Base-by-base conservation (phyloP, 2,888 invertebrate species). In the Dynastes hyllus region DNA sequence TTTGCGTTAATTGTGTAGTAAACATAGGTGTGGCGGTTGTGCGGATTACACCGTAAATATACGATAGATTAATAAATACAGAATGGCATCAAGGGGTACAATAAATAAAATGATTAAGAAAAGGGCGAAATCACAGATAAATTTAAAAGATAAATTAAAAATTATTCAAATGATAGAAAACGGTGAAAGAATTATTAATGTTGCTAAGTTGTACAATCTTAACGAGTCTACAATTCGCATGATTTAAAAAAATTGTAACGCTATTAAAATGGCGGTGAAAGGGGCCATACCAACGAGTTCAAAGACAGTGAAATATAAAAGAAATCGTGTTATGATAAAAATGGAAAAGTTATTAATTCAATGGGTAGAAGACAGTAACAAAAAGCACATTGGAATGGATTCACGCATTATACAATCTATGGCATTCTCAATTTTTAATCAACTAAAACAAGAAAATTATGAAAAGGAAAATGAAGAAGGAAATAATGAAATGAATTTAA, bases 401-500 rank as follows among this genome's bases (percentile, higher is more conserved):
- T 16, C 61, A 61, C 61, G 61, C 2, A 9, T 61, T 61, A 61
- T 61, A 16, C 27, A 61, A 61, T 16, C 16, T 27, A 61, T 16
- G 16, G 11, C 51, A 2, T 51, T 61, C 3, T 16, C 61, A 2
- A 61, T 61, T 16, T 61, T 61, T 61, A 16, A 61, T 61, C 61
- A 22, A 61, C 9, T 61, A 61, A 61, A 61, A 27, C 9, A 16
- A 16, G 9, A 61, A 61, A 16, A 61, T 22, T 22, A 22, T 22
- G 22, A 22, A 22, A 22, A 22, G 22, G 22, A 22, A 22, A 22
- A 22, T 22, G 22, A 22, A 22, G 22, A 22, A 22, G 22, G 22
- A 22, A 22, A 22, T 22, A 22, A 22, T 22, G 22, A 22, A 22
- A 22, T n/a, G n/a, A n/a, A 45, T 76, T 76, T 37, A 76, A 76